Evolutionary conservation across 2,113 vertebrate species (phyloP), one percentile per base, ranked within the genome.

Genomic region (Neotragus moschatus): DNA sequence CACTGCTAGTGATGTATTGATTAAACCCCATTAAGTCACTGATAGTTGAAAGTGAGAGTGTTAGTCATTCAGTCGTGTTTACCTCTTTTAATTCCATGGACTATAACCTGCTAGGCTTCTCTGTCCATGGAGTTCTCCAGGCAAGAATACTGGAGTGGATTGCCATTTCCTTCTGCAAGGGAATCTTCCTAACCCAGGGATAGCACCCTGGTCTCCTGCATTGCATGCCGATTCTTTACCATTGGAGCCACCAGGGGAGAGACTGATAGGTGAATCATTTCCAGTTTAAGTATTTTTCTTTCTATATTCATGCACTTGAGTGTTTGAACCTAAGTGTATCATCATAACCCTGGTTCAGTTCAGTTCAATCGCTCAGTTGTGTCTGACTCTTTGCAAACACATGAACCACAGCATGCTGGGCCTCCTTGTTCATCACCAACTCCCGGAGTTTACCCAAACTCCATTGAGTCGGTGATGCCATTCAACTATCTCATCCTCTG

Each of bases 331-430:
- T 25, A n/a, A 53, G 43, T 53, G 4, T 39, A 21, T 84, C 45
- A n/a, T 88, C 30, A 84, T 84, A 81, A 51, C 25, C 43, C 53
- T 58, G 11, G 33, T 66, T 66, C 61, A 19, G 61, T 66, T 63
- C 33, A 63, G 30, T 63, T 63, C 16, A n/a, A 16, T 66, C 0
- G 0, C 33, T 66, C 61, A 66, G 61, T 66, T 5, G 8, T 66
- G 33, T 66, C 33, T 19, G 4, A 19, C 63, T 36, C 8, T 66
- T 66, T 36, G 33, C 9, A 1, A 36, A 16, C 4, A 8, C 63
- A 66, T 66, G 33, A 19, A 36, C 16, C 1, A 2, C 2, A 66
- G 33, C 63, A 36, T 0, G 4, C 33, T 1, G 2, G 63, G 17
- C 63, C 17, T 36, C 33, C 17, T 33, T 21, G 17, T 21, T 1